Base-by-base conservation (phyloP, 2,113 vertebrate genomes). In the Bujurquina vittata region DNA sequence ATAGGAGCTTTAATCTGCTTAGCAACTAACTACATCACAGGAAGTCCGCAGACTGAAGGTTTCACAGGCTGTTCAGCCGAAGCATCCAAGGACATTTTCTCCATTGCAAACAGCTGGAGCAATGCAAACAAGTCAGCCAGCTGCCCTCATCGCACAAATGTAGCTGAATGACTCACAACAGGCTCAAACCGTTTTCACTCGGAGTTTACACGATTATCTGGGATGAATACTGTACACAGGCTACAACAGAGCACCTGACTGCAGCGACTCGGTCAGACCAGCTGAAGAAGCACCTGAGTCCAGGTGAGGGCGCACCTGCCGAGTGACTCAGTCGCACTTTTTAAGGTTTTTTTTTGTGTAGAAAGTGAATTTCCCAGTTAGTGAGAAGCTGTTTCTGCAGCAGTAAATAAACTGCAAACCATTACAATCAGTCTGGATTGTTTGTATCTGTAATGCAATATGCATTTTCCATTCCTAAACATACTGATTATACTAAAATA, bases 11-110 rank as follows among this genome's bases (percentile, higher is more conserved):
- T 49, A 75, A 80, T 89, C 85, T 85, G 78, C 84, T 84, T 63
- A 2, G 58, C 73, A 56, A 90, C 80, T 72, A 83, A 77, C 59
- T 82, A 90, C 87, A 81, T 84, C 87, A 92, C 87, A 84, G 85
- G 88, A 91, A 80, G 80, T 63, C 80, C 77, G 18, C 54, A 79
- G 82, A 79, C 87, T 84, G 80, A 87, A 88, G 86, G 75, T 82
- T 87, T 84, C 18, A 49, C 35, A 75, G 33, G 10, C 29, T 29
- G 33, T 18, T 80, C 37, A 56, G 61, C 3, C 8, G 75, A 61
- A 23, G 67, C 74, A 33, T 18, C 75, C 15, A 18, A 58, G 63
- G 14, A 29, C 23, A 69, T 49, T 49, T 69, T 40, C 40, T 29
- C 63, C 5, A 3, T 67, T 23, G 31, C 40, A 12, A 72, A 72